Evolutionary conservation across 1,140 invertebrate genomes (phyloP).

Genomic region (Cyclargus thomasi): DNA sequence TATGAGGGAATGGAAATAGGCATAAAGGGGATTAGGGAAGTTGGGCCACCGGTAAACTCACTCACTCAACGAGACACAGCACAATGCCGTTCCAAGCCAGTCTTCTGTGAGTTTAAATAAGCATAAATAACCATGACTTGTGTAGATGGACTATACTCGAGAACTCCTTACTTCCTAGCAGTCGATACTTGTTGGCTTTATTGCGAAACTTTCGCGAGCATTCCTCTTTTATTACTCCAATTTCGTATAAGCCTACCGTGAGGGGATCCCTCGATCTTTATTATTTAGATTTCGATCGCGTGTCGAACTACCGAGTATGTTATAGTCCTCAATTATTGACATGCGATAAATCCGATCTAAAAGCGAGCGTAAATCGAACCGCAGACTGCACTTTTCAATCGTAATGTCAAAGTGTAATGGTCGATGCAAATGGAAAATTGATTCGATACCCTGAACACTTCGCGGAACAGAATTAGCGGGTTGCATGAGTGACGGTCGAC

Average conservation of each 20-base stretch:
- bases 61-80: too few species aligned
- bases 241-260: slow-evolving; percentile 71
- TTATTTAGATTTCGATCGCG: slow-evolving; percentile 71
- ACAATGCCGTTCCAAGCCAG: too few species aligned
- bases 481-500: background rate
- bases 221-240: slow-evolving; percentile 75
- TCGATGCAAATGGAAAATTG: slow-evolving; percentile 36
- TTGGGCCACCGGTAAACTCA: too few species aligned
- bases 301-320: slow-evolving; percentile 27
- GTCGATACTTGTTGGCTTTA: slow-evolving; percentile 73
- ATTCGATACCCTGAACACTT: slow-evolving; percentile 31
- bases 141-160: slow-evolving; percentile 50
- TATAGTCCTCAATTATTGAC: slow-evolving; percentile 15
- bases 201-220: slow-evolving; percentile 72
- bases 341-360: slow-evolving; percentile 13
- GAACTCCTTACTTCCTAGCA: slow-evolving; percentile 74
- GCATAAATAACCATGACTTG: slow-evolving; percentile 48
- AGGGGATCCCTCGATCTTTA: slow-evolving; percentile 60
- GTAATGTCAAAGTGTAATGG: slow-evolving; percentile 34
- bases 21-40: too few species aligned
- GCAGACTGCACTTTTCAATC: slow-evolving; percentile 26
- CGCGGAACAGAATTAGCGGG: slow-evolving; percentile 37
- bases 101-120: slow-evolving; percentile 44
- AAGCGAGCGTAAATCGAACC: slow-evolving; percentile 17
- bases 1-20: too few species aligned